A percentile compares a stretch with the other conserved stretches of the same genome.
phyloP scores from a whole-genome alignment of 2,797 vertebrate genomes.

The Micromesistius poutassou region DNA sequence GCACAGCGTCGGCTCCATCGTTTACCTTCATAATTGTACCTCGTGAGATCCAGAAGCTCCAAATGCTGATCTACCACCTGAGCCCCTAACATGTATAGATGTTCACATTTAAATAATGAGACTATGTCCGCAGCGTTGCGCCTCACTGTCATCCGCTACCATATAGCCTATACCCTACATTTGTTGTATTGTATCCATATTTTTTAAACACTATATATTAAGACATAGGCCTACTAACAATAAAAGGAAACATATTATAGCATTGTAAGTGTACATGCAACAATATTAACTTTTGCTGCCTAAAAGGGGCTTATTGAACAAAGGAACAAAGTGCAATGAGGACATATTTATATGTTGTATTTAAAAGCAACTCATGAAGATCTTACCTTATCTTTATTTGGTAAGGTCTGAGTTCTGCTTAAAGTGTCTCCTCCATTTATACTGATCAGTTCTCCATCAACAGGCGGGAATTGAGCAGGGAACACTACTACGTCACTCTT shows the following conservation, averaged over 20 bases:
- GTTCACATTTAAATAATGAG: background rate
- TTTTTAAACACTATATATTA: background rate
- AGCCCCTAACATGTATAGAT: background rate
- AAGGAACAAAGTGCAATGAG: background rate
- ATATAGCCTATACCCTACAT: background rate
- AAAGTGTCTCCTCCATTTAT: slow-evolving; percentile 53
- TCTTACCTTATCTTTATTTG: slow-evolving; percentile 53
- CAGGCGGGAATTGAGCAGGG: slow-evolving; percentile 38
- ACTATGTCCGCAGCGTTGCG: background rate
- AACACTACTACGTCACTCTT: slow-evolving; percentile 59
- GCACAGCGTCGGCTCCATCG: background rate
- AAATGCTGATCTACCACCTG: background rate
- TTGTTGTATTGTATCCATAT: background rate
- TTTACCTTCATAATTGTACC: background rate
- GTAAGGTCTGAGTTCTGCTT: slow-evolving; percentile 57
- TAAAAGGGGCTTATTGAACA: background rate
- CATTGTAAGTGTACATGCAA: background rate
- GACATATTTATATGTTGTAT: background rate
- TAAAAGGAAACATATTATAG: background rate
- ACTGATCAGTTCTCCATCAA: slow-evolving; percentile 51
- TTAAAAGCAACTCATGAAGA: background rate
- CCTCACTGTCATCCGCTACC: background rate
- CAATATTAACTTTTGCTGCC: background rate
- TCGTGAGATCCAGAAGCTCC: background rate
- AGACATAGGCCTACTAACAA: background rate